Evolutionary conservation across 2,797 vertebrate species (phyloP).

Genomic region (Sus cebifrons): DNA sequence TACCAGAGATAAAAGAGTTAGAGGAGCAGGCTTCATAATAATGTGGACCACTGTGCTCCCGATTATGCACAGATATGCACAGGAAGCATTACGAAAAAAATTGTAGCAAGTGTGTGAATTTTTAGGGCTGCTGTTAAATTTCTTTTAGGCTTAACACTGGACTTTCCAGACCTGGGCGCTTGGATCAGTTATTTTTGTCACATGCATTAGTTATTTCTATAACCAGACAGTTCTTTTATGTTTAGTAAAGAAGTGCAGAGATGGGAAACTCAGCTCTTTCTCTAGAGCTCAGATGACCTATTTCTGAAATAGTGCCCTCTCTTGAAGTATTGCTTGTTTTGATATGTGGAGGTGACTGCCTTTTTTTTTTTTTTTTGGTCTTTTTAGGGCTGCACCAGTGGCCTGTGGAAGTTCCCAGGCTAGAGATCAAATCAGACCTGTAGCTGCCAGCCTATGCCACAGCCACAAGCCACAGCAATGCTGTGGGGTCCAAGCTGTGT

Average conservation of each 20-base stretch:
- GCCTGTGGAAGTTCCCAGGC: too few relatives aligned
- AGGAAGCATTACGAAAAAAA: background rate
- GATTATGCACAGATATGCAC: background rate
- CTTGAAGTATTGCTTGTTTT: background rate
- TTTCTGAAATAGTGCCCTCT: constrained; percentile 32
- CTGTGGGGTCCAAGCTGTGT: too few relatives aligned
- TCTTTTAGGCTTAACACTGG: background rate
- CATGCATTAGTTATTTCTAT: background rate
- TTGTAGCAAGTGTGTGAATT: background rate
- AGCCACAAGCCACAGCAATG: too few relatives aligned
- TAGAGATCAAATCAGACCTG: too few relatives aligned
- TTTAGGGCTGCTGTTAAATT: background rate
- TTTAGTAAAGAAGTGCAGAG: background rate
- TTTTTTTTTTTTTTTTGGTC: background rate
- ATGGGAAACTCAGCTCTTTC: background rate
- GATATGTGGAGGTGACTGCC: background rate
- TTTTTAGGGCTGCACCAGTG: too few relatives aligned
- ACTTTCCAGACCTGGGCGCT: background rate
- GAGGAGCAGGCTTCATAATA: background rate
- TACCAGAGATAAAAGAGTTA: background rate
- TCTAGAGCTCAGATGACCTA: background rate
- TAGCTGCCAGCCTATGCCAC: too few relatives aligned
- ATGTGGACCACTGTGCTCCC: background rate
- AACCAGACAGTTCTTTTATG: constrained; percentile 45
- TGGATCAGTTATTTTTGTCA: constrained; percentile 23